Conservation (phyloP, 2,797 vertebrate species). For the Halcyon chelicuti region DNA sequence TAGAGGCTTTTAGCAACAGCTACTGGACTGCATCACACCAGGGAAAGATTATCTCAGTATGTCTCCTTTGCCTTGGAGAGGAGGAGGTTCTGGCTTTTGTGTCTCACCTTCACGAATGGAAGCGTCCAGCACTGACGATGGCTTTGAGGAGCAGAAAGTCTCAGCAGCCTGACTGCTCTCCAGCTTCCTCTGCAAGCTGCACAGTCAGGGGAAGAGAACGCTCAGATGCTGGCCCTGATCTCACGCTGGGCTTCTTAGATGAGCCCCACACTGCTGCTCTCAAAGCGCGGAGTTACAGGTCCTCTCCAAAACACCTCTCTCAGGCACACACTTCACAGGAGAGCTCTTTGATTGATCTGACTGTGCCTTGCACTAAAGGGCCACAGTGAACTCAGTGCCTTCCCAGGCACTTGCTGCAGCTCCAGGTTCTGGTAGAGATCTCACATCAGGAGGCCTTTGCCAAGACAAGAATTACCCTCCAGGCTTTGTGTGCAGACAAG, state of each 20-base stretch:
- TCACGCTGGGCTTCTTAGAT: neutral
- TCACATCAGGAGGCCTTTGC: neutral
- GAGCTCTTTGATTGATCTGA: neutral
- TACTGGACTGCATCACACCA: neutral
- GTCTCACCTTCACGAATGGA: neutral
- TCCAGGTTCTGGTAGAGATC: neutral
- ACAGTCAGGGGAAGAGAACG: fast-evolving
- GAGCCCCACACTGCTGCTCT: neutral
- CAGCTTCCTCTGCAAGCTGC: fast-evolving
- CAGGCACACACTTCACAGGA: neutral
- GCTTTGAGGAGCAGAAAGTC: neutral
- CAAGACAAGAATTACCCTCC: neutral
- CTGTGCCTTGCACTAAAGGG: neutral
- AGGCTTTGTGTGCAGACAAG: neutral
- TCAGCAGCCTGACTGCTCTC: neutral
- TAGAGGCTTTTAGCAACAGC: neutral
- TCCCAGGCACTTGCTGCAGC: neutral
- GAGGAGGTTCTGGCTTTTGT: neutral
- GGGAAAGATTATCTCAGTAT: neutral
- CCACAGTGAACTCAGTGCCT: neutral
- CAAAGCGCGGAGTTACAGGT: neutral
- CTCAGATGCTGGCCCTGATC: neutral
- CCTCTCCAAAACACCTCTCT: neutral
- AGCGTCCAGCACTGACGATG: neutral
- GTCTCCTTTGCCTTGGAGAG: neutral